Evolutionary conservation across 2,888 invertebrate genomes (phyloP), one percentile per base, ranked within the genome.

Genomic region (Euproctis similis): DNA sequence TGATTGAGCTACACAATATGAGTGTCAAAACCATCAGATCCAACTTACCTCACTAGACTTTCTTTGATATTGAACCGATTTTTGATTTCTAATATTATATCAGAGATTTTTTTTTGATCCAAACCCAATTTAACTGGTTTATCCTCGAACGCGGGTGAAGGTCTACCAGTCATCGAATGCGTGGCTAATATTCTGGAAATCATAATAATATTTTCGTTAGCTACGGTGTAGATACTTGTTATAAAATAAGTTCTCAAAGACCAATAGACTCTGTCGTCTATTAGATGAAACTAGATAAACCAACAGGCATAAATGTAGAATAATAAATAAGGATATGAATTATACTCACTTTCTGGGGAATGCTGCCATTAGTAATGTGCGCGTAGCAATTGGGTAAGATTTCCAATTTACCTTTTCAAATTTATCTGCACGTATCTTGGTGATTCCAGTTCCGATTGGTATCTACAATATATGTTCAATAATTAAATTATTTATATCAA

Each of bases 311-410:
- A n/a, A n/a, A n/a, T n/a, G n/a, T n/a, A n/a, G n/a, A n/a, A n/a
- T n/a, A n/a, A n/a, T n/a, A n/a, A n/a, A n/a, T n/a, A n/a, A n/a
- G n/a, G n/a, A n/a, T n/a, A n/a, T n/a, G n/a, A n/a, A n/a, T n/a
- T n/a, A n/a, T n/a, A 20, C 13, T 19, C 63, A 81, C 81, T 68
- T 66, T 46, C 85, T 69, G 2, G 80, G 66, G 53, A 86, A 86
- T 12, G 71, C 62, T 7, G 82, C 72, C 34, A 78, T 44, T n/a
- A 86, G 53, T 22, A 86, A 55, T n/a, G 78, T 74, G 20, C 86
- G 55, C 1, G 86, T 86, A 3, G 86, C 86, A n/a, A 74, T 64
- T 1, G 85, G 77, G 40, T 78, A 82, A 1, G 78, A 74, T 28
- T 60, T 69, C 85, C 85, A 86, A 36, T 85, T 84, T 0, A 86